Evolutionary conservation across 2,888 invertebrate genomes (phyloP), one percentile per base, ranked within the genome.

Genomic region (Plebejus argus): DNA sequence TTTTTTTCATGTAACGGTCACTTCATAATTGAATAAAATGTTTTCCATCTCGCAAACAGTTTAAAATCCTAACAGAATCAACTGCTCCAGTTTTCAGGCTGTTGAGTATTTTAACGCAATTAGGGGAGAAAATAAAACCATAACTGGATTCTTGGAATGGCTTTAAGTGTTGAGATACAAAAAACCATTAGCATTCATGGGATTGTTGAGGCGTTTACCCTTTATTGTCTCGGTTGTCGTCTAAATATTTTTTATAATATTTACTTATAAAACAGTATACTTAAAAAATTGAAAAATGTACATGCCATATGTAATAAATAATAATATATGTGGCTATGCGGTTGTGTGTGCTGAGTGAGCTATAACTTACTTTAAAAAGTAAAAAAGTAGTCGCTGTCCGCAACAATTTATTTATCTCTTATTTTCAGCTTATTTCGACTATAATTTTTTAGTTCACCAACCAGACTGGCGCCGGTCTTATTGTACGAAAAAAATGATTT

Each of bases 91-190:
- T 77, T 77, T 71, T 70, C 70, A 35, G 71, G 39, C 71, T 15
- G 77, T 77, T 71, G 35, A 18, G 53, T 71, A 77, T 77, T 77
- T 77, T 77, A 77, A 77, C 39, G 71, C 77, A 77, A 77, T 77
- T 72, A 77, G 35, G 35, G 56, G 39, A 39, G 56, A 77, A 56
- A 53, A 58, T 72, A 77, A 56, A 77, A 77, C 56, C 33, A 39
- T 39, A 77, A 56, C 53, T 49, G 56, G 77, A 18, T 76, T 66
- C 77, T 49, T 28, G 76, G 45, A 20, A 66, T 15, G 45, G 45
- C 23, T 76, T 45, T 76, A 66, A 76, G 66, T 66, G 66, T 66
- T 61, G 66, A 66, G 76, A 76, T 61, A 45, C 28, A 39, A 61
- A 76, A 61, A 76, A 39, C 61, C 39, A 53, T 49, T 49, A 74